Evolutionary conservation across 2,888 invertebrate species (phyloP).

Genomic region (Euzophera pinguis): DNA sequence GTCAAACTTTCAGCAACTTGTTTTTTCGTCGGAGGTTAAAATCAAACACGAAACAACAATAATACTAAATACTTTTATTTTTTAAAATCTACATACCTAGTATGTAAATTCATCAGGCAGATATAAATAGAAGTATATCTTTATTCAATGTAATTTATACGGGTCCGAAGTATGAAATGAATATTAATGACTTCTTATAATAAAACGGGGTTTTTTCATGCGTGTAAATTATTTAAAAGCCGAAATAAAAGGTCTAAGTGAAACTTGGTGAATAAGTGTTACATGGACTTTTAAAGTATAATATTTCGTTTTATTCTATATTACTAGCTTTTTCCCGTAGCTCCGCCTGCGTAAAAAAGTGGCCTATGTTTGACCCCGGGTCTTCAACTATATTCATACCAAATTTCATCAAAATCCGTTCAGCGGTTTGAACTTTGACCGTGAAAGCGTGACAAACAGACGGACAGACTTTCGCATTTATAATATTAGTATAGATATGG

Average conservation of each 20-base stretch:
- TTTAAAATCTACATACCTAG: background rate
- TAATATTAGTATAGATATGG: no score
- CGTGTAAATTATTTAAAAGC: slow-evolving; percentile 11
- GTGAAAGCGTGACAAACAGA: no score
- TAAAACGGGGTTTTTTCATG: slow-evolving; percentile 15
- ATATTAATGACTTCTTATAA: slow-evolving; percentile 16
- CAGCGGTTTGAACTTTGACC: no score
- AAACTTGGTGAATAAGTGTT: slow-evolving; percentile 2
- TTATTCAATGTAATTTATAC: slow-evolving; percentile 5
- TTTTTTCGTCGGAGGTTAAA: background rate
- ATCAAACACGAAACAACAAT: background rate
- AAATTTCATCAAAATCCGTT: no score
- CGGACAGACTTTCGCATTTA: no score
- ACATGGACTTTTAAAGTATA: background rate
- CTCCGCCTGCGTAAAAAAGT: no score
- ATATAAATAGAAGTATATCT: background rate
- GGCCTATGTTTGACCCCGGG: no score
- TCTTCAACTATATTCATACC: no score
- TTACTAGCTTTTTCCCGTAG: no score
- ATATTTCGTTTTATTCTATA: no score
- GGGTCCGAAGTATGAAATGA: slow-evolving; percentile 7
- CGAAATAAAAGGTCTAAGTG: background rate
- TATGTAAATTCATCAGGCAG: background rate
- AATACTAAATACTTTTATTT: background rate
- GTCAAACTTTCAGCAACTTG: no score